A percentile compares a stretch with the other conserved stretches of the same genome.
phyloP scores from a whole-genome alignment of 2,888 invertebrate species.

The Abscondita cerata region DNA sequence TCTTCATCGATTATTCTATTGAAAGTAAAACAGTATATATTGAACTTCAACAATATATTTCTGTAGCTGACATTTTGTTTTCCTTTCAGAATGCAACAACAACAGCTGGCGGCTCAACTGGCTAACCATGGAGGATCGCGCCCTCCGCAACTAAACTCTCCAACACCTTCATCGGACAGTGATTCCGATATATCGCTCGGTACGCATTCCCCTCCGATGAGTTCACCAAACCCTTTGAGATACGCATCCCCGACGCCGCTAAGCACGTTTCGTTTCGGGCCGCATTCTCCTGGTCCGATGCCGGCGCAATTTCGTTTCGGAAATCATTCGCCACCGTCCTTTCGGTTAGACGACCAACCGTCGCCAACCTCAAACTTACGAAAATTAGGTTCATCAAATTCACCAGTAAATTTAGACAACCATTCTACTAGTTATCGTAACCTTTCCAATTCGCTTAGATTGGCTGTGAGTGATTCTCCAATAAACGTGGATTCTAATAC shows the following conservation, averaged over 20 bases:
- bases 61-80: conserved; percentile 46
- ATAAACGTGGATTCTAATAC: conserved; percentile 46
- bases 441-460: conserved; percentile 38
- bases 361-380: conserved; percentile 29
- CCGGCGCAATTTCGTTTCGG: conserved; percentile 57
- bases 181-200: conserved; percentile 60
- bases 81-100: conserved; percentile 59
- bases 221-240: conserved; percentile 55
- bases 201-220: conserved; percentile 56
- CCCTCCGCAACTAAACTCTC: conserved; percentile 53
- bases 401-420: conserved; percentile 23
- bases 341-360: conserved; percentile 35
- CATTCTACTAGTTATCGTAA: conserved; percentile 38
- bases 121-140: conserved; percentile 53
- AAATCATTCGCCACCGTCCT: conserved; percentile 49
- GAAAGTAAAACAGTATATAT: no score
- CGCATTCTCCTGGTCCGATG: conserved; percentile 60
- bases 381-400: conserved; percentile 27
- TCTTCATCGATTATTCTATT: no score
- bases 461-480: conserved; percentile 48
- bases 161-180: conserved; percentile 56
- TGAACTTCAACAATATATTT: no score
- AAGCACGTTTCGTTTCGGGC: conserved; percentile 57
- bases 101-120: conserved; percentile 56
- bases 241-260: conserved; percentile 50